Conservation (phyloP, 2,888 invertebrate genomes). For the Ophion slaviceki region DNA sequence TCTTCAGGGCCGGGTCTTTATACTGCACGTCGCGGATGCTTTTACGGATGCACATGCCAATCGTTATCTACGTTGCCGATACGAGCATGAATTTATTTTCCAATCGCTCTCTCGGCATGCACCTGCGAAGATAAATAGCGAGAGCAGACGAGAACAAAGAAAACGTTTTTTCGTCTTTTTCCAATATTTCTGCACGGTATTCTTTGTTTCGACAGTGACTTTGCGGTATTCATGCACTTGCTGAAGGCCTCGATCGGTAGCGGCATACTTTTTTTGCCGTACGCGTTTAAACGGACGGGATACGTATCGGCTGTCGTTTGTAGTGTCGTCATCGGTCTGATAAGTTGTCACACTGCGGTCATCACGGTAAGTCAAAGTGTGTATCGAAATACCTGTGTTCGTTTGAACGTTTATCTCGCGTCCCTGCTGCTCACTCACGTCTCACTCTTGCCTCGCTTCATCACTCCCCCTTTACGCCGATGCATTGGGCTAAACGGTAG, state of each 20-base stretch:
- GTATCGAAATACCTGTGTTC: background rate
- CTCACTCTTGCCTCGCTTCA: background rate
- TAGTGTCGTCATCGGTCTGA: conserved; percentile 90
- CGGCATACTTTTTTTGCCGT: conserved; percentile 95
- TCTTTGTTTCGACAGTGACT: conserved; percentile 85
- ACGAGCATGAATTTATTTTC: conserved; percentile 7
- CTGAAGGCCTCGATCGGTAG: conserved; percentile 96
- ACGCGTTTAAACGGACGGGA: conserved; percentile 93
- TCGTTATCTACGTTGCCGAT: conserved; percentile 25
- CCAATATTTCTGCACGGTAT: conserved; percentile 25
- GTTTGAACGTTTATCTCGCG: conserved; percentile 9
- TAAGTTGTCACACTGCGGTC: conserved; percentile 96
- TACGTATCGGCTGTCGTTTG: conserved; percentile 90
- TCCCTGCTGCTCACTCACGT: background rate
- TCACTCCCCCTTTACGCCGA: conserved; percentile 5
- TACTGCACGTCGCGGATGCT: background rate
- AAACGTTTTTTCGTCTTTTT: background rate
- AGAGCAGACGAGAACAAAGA: conserved; percentile 17
- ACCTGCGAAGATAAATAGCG: conserved; percentile 36
- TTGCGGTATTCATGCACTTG: conserved; percentile 93
- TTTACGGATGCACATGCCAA: conserved; percentile 16
- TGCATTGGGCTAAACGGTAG: background rate
- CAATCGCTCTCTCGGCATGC: conserved; percentile 20
- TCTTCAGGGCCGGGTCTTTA: background rate
- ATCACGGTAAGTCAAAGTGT: conserved; percentile 88